phyloP scores from a whole-genome alignment of 2,797 vertebrate species.

The Sebastes itinus region DNA sequence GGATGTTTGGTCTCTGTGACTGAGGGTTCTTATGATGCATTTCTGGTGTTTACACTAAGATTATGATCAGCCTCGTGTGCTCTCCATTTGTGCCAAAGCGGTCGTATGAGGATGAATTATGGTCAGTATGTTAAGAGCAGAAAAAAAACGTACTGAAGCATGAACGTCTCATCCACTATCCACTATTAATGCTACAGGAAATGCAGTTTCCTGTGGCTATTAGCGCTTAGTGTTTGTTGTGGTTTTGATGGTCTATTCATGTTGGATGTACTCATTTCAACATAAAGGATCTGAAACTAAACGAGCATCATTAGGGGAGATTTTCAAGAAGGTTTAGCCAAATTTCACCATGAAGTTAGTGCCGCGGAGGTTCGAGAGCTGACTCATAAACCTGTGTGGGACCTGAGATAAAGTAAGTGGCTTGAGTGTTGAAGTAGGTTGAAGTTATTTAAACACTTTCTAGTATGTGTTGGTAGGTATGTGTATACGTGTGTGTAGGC shows the following conservation, averaged over 20 bases:
- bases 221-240: neutral
- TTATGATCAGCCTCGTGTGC: neutral
- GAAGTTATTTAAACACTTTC: neutral
- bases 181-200: neutral
- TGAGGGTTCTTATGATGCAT: neutral
- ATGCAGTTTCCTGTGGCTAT: neutral
- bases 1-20: neutral
- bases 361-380: neutral
- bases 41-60: neutral
- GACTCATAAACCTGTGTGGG: slow-evolving; percentile 28
- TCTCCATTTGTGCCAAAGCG: neutral
- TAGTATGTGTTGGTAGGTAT: neutral
- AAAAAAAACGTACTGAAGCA: neutral
- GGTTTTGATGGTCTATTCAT: neutral
- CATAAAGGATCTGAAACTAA: neutral
- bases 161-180: neutral
- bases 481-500: neutral
- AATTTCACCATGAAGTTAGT: neutral
- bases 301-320: neutral
- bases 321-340: neutral
- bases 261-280: neutral
- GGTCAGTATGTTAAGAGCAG: neutral
- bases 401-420: neutral
- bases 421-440: neutral
- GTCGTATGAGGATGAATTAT: neutral